Percentiles rank a stretch among this genome's conserved stretches.
Evolutionary conservation across 2,888 invertebrate species (phyloP).

Genomic region (Axea sp.): DNA sequence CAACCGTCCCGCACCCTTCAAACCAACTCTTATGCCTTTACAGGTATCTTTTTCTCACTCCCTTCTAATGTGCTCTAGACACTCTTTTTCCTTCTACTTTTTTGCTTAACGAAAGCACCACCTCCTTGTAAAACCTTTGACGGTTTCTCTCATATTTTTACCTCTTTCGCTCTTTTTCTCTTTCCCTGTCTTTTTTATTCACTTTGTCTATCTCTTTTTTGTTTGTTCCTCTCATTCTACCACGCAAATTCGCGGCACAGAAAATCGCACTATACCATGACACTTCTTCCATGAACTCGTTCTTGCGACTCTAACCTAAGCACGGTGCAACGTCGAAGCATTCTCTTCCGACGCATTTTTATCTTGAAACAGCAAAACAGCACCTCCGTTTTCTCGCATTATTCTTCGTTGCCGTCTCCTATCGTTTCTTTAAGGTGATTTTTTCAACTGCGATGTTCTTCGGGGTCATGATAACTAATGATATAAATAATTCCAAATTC

Average conservation of each 20-base stretch:
- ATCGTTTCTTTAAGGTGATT: conserved; percentile 25
- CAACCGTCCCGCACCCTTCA: conserved; percentile 26
- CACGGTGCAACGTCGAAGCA: conserved; percentile 45
- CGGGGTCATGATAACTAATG: no score
- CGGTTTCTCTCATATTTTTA: conserved; percentile 46
- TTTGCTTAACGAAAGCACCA: conserved; percentile 57
- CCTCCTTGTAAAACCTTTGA: conserved; percentile 48
- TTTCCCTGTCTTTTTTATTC: conserved; percentile 25
- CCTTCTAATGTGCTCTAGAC: conserved; percentile 39
- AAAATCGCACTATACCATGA: conserved; percentile 47
- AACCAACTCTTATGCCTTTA: conserved; percentile 37
- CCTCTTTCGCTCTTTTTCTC: conserved; percentile 30
- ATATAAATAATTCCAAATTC: no score
- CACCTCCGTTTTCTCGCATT: conserved; percentile 44
- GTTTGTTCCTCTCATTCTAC: conserved; percentile 39
- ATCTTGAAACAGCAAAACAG: conserved; percentile 50
- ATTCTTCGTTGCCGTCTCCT: conserved; percentile 34
- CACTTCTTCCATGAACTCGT: conserved; percentile 56
- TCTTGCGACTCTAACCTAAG: conserved; percentile 45
- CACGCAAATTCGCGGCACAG: conserved; percentile 45
- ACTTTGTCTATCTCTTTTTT: conserved; percentile 27
- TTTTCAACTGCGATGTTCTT: no score
- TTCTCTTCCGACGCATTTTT: conserved; percentile 56
- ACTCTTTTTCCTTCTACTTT: conserved; percentile 54
- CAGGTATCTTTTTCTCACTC: conserved; percentile 53